Conservation (phyloP, 2,888 invertebrate genomes). For the Eristalis pertinax region DNA sequence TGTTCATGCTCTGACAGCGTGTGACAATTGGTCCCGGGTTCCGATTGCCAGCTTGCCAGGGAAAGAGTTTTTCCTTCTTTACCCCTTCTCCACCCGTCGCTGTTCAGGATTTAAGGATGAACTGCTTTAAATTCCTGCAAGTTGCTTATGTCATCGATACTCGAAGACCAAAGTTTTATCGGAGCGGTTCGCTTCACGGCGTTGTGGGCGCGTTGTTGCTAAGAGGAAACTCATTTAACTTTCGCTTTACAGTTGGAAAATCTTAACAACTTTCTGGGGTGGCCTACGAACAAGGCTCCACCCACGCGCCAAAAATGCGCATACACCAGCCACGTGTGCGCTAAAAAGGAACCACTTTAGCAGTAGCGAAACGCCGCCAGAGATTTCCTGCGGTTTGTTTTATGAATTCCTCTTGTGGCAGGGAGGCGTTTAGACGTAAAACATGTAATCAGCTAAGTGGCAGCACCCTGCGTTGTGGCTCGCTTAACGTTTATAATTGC, state of each 20-base stretch:
- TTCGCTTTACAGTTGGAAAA: background rate
- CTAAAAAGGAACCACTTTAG: slow-evolving; percentile 3
- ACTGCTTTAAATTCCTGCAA: slow-evolving; percentile 23
- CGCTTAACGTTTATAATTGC: slow-evolving; percentile 24
- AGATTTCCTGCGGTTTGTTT: slow-evolving; percentile 30
- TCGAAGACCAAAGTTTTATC: background rate
- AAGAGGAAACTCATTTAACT: slow-evolving; percentile 1
- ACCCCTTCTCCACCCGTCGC: background rate
- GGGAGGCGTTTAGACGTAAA: slow-evolving; percentile 2
- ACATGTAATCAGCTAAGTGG: slow-evolving; percentile 14
- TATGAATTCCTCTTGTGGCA: slow-evolving; percentile 16
- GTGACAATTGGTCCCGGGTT: slow-evolving; percentile 11
- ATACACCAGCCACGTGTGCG: background rate
- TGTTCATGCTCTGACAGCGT: slow-evolving; percentile 5
- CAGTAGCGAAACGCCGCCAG: background rate
- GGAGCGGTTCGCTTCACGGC: background rate
- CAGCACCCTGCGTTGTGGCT: slow-evolving; percentile 1
- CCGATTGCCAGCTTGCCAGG: background rate
- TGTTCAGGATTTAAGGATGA: slow-evolving; percentile 12
- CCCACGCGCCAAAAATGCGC: background rate
- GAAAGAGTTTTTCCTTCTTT: background rate
- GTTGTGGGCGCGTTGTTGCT: background rate
- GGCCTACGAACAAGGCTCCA: background rate
- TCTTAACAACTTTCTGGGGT: background rate
- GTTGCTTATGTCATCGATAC: slow-evolving; percentile 2